Evolutionary conservation across 2,888 invertebrate genomes (phyloP).

Genomic region (Ephialtes manifestator): DNA sequence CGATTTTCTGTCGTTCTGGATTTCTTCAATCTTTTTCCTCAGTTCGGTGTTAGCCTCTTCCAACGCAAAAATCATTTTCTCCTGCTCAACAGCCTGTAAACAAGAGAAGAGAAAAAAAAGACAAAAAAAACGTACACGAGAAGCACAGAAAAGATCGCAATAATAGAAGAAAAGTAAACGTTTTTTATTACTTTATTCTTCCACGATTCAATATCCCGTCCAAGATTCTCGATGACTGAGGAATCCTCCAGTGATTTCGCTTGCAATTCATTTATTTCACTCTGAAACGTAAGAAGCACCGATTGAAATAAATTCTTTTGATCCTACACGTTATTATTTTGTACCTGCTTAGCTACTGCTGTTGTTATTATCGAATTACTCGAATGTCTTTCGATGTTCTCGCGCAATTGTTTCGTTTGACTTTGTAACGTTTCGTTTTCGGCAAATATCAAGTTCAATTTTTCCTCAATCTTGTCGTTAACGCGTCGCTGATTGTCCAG

Average conservation of each 20-base stretch:
- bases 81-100: constrained; percentile 26
- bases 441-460: constrained; percentile 64
- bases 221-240: constrained; percentile 49
- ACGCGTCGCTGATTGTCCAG: constrained; percentile 65
- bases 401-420: constrained; percentile 59
- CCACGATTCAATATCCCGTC: constrained; percentile 45
- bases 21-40: constrained; percentile 63
- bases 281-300: constrained; percentile 15
- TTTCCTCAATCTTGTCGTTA: constrained; percentile 71
- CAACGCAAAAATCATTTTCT: constrained; percentile 33
- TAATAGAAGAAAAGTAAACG: not conserved
- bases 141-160: not conserved
- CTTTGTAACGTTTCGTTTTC: constrained; percentile 72
- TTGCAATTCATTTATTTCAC: constrained; percentile 56
- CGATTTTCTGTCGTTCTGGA: constrained; percentile 45
- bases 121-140: not conserved
- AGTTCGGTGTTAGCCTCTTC: constrained; percentile 55
- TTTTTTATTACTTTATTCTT: constrained; percentile 53
- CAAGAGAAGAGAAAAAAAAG: too few relatives aligned
- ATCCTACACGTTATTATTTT: constrained; percentile 40
- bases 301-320: constrained; percentile 11
- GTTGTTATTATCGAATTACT: constrained; percentile 24
- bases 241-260: constrained; percentile 54
- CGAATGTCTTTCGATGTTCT: constrained; percentile 64
- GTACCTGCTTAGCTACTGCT: constrained; percentile 36